phyloP scores from a whole-genome alignment of 1,140 invertebrate species.

The Sinella curviseta region DNA sequence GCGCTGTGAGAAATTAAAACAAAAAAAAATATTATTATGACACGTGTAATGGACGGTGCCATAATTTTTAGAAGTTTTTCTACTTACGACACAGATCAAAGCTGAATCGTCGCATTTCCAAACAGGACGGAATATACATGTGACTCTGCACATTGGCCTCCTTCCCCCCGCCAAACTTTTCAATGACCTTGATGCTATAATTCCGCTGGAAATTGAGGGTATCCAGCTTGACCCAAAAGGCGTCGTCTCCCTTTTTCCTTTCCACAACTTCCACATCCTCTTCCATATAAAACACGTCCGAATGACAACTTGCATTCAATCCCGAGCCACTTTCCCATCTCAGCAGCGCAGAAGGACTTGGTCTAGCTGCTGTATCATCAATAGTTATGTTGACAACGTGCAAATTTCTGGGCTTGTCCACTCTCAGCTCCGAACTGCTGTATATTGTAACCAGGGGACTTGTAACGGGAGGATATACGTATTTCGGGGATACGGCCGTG shows the following conservation, averaged over 20 bases:
- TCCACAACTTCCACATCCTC: conserved; percentile 20
- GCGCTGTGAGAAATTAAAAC: too few species aligned
- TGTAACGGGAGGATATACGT: background rate
- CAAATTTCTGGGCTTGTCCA: background rate
- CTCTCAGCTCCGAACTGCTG: background rate
- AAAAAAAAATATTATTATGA: too few species aligned
- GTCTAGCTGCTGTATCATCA: background rate
- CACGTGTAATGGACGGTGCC: too few species aligned
- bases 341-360: conserved; percentile 26
- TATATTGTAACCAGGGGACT: background rate
- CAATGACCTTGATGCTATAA: conserved; percentile 19
- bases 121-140: conserved; percentile 23
- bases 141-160: background rate
- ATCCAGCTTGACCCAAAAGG: conserved; percentile 27
- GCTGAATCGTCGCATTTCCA: conserved; percentile 12
- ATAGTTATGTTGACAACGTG: background rate
- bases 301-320: conserved; percentile 40
- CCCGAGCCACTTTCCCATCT: conserved; percentile 44
- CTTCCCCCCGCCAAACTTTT: background rate
- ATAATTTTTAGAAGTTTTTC: too few species aligned
- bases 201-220: background rate
- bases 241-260: conserved; percentile 18
- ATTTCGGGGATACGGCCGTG: conserved; percentile 10
- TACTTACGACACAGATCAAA: conserved; percentile 34
- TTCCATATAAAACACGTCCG: conserved; percentile 30